A percentile compares a stretch with the other conserved stretches of the same genome.
phyloP scores from a whole-genome alignment of 2,888 invertebrate genomes.

The Periphyllus acericola region DNA sequence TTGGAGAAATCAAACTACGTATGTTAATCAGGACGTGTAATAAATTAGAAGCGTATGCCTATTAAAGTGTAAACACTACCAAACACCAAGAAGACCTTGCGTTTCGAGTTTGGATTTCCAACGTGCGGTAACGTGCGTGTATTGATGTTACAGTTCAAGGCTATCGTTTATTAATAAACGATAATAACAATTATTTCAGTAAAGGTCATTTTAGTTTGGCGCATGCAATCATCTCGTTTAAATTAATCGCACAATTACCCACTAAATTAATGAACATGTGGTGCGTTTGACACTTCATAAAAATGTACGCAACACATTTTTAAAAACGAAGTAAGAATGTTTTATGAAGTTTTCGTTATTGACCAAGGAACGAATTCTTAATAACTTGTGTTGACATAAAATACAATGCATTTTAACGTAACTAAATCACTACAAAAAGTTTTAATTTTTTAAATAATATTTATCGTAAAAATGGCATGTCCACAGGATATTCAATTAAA shows the following conservation, averaged over 20 bases:
- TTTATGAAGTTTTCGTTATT: no score
- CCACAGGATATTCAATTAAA: no score
- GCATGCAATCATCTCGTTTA: background rate
- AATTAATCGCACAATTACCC: background rate
- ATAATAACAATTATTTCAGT: background rate
- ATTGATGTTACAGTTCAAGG: background rate
- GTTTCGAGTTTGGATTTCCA: background rate
- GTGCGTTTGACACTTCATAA: no score
- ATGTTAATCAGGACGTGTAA: background rate
- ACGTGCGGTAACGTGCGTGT: background rate
- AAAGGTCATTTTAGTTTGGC: background rate
- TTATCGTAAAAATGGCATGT: no score
- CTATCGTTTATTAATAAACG: background rate
- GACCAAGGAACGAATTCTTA: no score
- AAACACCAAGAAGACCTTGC: constrained; percentile 34
- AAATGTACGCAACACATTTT: no score
- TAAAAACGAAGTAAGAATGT: no score
- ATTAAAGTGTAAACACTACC: background rate
- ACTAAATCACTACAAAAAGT: background rate
- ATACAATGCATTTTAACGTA: no score
- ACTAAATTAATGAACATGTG: no score
- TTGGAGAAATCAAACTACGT: background rate
- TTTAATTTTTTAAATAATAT: background rate
- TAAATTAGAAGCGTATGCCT: background rate
- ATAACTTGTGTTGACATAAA: no score